These are phyloP conservation scores for Mesochorus sp. DNA, from an alignment of 2,888 invertebrate species.

Conservation along the genomic window DNA sequence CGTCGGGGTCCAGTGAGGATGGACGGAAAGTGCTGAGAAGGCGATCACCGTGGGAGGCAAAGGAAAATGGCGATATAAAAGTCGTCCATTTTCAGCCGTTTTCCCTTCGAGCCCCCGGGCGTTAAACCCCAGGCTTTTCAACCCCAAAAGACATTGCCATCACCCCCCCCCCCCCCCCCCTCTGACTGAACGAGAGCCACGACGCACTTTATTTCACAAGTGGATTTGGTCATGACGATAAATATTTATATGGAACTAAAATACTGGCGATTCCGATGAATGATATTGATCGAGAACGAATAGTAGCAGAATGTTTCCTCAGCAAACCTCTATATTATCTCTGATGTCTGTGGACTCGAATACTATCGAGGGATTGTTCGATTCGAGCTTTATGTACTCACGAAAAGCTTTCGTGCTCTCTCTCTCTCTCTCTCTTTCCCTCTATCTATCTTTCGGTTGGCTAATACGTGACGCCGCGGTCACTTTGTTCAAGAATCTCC, in stretches of 20 bases:
- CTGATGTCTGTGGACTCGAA: conserved; percentile 24
- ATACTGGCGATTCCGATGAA: not conserved
- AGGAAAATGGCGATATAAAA: conserved; percentile 21
- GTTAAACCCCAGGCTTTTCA: too few relatives aligned
- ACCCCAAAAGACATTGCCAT: not conserved
- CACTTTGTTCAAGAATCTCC: conserved; percentile 16
- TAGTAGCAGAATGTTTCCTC: not conserved
- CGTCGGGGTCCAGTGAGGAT: too few relatives aligned
- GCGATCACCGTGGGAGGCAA: conserved; percentile 8
- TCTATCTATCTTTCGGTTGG: conserved; percentile 27
- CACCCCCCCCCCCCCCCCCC: too few relatives aligned
- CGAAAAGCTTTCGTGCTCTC: too few relatives aligned
- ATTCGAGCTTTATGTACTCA: conserved; percentile 22
- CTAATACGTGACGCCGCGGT: conserved; percentile 40
- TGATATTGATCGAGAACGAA: not conserved
- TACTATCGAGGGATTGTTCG: not conserved
- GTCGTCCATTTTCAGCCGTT: conserved; percentile 13
- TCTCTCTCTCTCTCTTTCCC: too few relatives aligned
- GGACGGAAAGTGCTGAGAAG: conserved; percentile 8
- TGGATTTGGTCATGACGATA: conserved; percentile 43
- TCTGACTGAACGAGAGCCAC: too few relatives aligned
- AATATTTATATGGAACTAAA: too few relatives aligned
- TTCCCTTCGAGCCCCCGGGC: too few relatives aligned
- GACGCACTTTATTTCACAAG: conserved; percentile 16
- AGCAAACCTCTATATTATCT: not conserved